phyloP scores from a whole-genome alignment of 2,797 vertebrate genomes.

The Loriculus beryllinus region DNA sequence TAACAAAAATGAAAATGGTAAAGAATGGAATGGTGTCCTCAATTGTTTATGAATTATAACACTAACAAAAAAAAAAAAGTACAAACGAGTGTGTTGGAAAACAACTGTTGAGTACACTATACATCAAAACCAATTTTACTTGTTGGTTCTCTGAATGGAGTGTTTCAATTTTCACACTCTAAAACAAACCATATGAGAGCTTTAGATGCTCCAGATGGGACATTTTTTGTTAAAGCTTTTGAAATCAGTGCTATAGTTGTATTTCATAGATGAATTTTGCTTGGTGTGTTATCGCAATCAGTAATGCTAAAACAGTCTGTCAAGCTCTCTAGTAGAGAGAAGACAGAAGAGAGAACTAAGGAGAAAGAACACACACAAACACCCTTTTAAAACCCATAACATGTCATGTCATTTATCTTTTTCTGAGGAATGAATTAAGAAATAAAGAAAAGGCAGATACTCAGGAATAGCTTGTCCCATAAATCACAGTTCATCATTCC shows the following conservation, averaged over 20 bases:
- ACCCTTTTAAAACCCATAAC: not conserved
- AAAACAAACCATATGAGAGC: slow-evolving; percentile 42
- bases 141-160: slow-evolving; percentile 8
- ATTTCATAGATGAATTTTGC: slow-evolving; percentile 30
- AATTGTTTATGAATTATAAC: not conserved
- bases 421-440: not conserved
- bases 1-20: not conserved
- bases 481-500: slow-evolving; percentile 4
- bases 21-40: not conserved
- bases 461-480: not conserved
- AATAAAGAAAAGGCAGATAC: slow-evolving; percentile 6
- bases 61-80: not conserved
- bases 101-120: not conserved
- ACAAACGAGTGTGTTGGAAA: not conserved
- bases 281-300: slow-evolving; percentile 43
- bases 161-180: slow-evolving; percentile 47
- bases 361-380: not conserved
- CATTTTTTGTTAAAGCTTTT: slow-evolving; percentile 32
- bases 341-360: slow-evolving; percentile 30
- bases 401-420: not conserved
- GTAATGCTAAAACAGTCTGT: slow-evolving; percentile 54
- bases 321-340: slow-evolving; percentile 11
- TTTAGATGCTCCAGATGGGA: slow-evolving; percentile 57
- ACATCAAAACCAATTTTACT: slow-evolving; percentile 37
- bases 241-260: slow-evolving; percentile 36